These are phyloP conservation scores for Drosophila arizonae DNA, from an alignment of 1,140 invertebrate genomes.

Conservation along the genomic window DNA sequence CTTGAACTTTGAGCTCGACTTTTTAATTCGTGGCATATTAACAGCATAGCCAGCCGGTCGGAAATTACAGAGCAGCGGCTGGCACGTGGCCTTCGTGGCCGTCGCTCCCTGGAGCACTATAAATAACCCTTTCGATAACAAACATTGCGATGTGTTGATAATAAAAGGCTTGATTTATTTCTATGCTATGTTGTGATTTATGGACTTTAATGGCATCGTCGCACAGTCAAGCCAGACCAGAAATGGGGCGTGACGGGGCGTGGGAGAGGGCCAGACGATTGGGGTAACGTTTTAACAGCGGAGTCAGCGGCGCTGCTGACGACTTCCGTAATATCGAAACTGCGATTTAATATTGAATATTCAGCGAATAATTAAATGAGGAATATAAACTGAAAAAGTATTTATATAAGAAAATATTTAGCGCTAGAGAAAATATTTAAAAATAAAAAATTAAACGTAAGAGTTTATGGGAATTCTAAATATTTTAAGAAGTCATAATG, in stretches of 20 bases:
- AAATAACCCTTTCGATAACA: conserved; percentile 81
- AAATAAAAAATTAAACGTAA: no score
- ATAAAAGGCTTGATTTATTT: conserved; percentile 81
- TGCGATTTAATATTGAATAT: conserved; percentile 58
- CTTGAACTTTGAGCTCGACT: conserved; percentile 60
- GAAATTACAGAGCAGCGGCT: conserved; percentile 21
- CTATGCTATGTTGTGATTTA: conserved; percentile 81
- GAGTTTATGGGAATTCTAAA: no score
- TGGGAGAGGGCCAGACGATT: no score
- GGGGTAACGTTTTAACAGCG: no score
- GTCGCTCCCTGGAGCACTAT: conserved; percentile 69
- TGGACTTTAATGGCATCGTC: conserved; percentile 72
- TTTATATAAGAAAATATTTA: no score
- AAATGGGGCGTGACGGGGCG: background rate
- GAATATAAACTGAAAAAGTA: background rate
- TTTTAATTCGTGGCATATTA: conserved; percentile 67
- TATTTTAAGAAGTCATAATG: no score
- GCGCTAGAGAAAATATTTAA: no score
- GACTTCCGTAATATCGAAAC: conserved; percentile 31
- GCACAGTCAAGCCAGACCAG: conserved; percentile 15
- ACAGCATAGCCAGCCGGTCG: conserved; percentile 36
- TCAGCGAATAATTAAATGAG: background rate
- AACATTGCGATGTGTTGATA: conserved; percentile 81
- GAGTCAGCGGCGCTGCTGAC: conserved; percentile 1
- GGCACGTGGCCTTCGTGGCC: conserved; percentile 16